A percentile compares a stretch with the other conserved stretches of the same genome.
Conservation (phyloP, 1,140 invertebrate genomes). For the Ceratina japonica region DNA sequence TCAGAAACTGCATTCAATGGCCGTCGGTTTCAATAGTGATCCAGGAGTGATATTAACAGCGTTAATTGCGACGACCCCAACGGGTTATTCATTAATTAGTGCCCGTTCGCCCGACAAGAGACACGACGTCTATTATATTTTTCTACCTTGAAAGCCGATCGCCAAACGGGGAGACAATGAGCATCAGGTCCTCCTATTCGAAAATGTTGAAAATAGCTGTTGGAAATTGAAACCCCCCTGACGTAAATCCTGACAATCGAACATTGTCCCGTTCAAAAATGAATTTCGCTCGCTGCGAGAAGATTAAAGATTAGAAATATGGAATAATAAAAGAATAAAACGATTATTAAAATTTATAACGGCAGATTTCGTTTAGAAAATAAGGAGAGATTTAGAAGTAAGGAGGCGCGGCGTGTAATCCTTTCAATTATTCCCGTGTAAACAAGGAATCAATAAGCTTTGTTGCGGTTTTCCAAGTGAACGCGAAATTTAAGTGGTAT, state of each 20-base stretch:
- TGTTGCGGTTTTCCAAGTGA: neutral
- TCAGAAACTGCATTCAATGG: neutral
- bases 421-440: too few species aligned
- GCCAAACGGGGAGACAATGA: neutral
- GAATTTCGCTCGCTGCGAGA: neutral
- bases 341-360: too few species aligned
- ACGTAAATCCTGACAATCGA: neutral
- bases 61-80: slow-evolving; percentile 55
- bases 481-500: neutral
- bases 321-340: neutral
- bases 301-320: neutral
- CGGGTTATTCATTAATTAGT: slow-evolving; percentile 63
- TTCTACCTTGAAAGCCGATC: neutral
- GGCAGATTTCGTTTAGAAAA: too few species aligned
- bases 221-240: neutral
- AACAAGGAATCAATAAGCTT: neutral
- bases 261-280: neutral
- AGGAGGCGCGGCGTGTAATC: too few species aligned
- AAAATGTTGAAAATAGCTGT: neutral
- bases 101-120: neutral
- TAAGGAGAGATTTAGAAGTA: too few species aligned
- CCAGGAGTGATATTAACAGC: slow-evolving; percentile 33
- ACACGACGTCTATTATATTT: slow-evolving; percentile 40
- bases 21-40: slow-evolving; percentile 29
- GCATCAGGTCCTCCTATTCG: neutral